Percentiles rank a stretch among this genome's conserved stretches.
Evolutionary conservation across 2,888 invertebrate genomes (phyloP).

Genomic region (Eupithecia exiguata): DNA sequence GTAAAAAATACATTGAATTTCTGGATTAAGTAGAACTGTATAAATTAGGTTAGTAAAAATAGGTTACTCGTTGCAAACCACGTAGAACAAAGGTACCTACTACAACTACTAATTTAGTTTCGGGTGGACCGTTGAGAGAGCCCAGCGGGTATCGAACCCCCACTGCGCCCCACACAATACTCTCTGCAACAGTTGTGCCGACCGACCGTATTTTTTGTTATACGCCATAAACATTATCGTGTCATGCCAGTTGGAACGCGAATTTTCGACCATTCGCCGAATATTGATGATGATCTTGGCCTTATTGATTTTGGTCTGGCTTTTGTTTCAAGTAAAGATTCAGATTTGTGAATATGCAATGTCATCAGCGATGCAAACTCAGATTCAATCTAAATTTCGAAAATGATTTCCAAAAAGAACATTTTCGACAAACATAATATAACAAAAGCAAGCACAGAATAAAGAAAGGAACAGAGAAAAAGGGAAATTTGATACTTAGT

Average conservation of each 20-base stretch:
- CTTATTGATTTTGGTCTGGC: slow-evolving; percentile 42
- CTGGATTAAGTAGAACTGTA: not conserved
- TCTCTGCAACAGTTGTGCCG: slow-evolving; percentile 33
- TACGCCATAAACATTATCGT: slow-evolving; percentile 70
- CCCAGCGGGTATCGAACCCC: slow-evolving; percentile 25
- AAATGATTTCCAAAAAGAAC: not conserved
- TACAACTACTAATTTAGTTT: slow-evolving; percentile 68
- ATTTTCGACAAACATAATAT: not conserved
- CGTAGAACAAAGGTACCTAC: slow-evolving; percentile 47
- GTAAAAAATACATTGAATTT: not conserved
- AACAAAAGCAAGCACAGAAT: not conserved
- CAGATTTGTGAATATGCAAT: not conserved
- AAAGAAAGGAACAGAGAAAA: not conserved
- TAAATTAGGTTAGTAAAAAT: not conserved
- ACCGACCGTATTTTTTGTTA: slow-evolving; percentile 51
- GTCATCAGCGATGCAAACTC: not conserved
- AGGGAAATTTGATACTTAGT: not conserved
- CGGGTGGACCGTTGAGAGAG: slow-evolving; percentile 34
- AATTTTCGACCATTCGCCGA: slow-evolving; percentile 57
- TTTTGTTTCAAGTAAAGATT: not conserved
- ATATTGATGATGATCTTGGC: slow-evolving; percentile 56
- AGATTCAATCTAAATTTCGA: not conserved
- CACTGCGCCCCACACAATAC: slow-evolving; percentile 26
- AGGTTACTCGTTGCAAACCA: not conserved
- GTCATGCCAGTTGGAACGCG: slow-evolving; percentile 68